Conservation (phyloP, 2,888 invertebrate genomes). For the Lissonota sp. region DNA sequence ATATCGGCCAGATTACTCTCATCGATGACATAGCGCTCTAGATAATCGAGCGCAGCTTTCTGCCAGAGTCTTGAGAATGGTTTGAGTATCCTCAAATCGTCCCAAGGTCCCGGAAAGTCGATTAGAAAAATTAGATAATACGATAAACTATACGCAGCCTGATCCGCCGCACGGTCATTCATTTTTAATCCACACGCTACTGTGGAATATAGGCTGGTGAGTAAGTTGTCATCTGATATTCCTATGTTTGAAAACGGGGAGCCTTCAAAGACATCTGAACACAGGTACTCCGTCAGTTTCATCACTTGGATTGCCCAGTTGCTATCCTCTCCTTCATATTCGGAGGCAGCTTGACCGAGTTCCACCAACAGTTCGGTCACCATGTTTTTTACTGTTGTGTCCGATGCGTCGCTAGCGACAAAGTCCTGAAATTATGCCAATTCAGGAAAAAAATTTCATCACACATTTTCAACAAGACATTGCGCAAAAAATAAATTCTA, state of each 20-base stretch:
- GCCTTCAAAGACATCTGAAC: slow-evolving; percentile 65
- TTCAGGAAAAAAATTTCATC: too few relatives aligned
- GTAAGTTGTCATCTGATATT: slow-evolving; percentile 70
- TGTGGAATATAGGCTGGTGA: slow-evolving; percentile 76
- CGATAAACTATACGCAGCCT: too few relatives aligned
- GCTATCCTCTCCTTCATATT: slow-evolving; percentile 64
- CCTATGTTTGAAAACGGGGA: too few relatives aligned
- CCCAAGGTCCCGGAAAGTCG: too few relatives aligned
- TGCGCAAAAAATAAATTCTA: too few relatives aligned
- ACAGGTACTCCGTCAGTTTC: slow-evolving; percentile 68
- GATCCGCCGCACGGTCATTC: too few relatives aligned
- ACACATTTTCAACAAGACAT: too few relatives aligned
- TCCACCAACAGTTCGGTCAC: slow-evolving; percentile 73
- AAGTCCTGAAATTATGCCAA: slow-evolving; percentile 64
- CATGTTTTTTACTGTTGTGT: slow-evolving; percentile 61
- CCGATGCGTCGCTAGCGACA: neutral
- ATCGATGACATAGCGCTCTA: too few relatives aligned
- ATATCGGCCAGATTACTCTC: neutral
- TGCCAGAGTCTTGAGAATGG: slow-evolving; percentile 39
- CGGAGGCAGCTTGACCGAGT: slow-evolving; percentile 72
- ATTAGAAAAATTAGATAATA: too few relatives aligned
- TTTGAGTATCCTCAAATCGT: too few relatives aligned
- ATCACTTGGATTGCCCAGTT: slow-evolving; percentile 68
- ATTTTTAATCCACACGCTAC: slow-evolving; percentile 70
- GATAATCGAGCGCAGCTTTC: slow-evolving; percentile 13